Evolutionary conservation across 2,113 vertebrate species (phyloP).

Genomic region (Osmerus mordax): DNA sequence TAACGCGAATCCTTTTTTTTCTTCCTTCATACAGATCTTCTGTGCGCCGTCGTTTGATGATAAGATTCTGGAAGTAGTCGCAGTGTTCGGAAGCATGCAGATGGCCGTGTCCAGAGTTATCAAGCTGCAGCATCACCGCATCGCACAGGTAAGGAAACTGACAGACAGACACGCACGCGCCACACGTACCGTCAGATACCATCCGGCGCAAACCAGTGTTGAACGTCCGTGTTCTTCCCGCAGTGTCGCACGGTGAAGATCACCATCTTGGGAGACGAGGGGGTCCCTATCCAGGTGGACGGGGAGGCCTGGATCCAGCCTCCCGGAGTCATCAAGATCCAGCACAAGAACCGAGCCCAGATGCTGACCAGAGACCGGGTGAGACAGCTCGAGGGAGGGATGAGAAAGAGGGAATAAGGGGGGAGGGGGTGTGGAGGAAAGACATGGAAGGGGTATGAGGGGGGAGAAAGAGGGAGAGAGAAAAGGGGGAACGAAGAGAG

Average conservation of each 20-base stretch:
- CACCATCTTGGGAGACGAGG: constrained; percentile 96
- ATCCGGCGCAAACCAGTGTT: neutral
- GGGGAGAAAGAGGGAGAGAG: neutral
- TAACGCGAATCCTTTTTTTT: neutral
- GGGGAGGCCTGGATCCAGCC: constrained; percentile 98
- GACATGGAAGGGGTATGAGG: constrained; percentile 39
- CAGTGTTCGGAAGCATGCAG: constrained; percentile 97
- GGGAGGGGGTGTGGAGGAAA: neutral
- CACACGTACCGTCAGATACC: neutral
- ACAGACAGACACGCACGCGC: neutral
- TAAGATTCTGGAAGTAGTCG: constrained; percentile 95
- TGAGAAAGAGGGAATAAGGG: no score
- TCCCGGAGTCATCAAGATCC: constrained; percentile 93
- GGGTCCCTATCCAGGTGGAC: constrained; percentile 94
- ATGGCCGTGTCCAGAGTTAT: constrained; percentile 98
- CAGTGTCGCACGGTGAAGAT: constrained; percentile 96
- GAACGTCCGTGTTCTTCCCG: neutral
- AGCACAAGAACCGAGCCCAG: constrained; percentile 97
- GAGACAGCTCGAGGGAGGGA: constrained; percentile 47
- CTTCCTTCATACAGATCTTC: constrained; percentile 82
- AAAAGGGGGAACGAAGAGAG: neutral
- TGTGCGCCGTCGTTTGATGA: constrained; percentile 95
- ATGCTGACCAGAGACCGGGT: constrained; percentile 97
- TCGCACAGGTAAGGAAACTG: constrained; percentile 83
- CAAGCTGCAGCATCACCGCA: constrained; percentile 94